phyloP scores from a whole-genome alignment of 2,888 invertebrate species.

The Theretra japonica region DNA sequence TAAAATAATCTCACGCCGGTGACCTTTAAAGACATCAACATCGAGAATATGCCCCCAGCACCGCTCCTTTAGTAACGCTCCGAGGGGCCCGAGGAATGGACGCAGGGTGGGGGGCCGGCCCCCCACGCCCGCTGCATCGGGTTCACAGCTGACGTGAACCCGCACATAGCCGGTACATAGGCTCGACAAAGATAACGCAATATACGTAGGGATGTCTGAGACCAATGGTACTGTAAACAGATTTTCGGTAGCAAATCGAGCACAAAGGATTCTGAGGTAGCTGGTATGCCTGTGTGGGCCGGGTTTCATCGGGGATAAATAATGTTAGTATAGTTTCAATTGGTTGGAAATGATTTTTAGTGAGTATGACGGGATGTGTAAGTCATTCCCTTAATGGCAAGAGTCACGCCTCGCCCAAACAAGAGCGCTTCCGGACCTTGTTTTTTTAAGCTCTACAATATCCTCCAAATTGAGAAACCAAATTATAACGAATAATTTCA shows the following conservation, averaged over 20 bases:
- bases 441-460: too few species aligned
- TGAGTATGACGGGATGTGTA: too few species aligned
- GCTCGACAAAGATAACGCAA: constrained; percentile 47
- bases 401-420: too few species aligned
- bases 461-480: too few species aligned
- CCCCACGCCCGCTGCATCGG: constrained; percentile 51
- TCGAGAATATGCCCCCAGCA: constrained; percentile 26
- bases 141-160: constrained; percentile 52
- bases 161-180: constrained; percentile 40
- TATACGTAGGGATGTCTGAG: constrained; percentile 8
- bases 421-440: too few species aligned
- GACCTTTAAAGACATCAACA: constrained; percentile 17
- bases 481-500: too few species aligned
- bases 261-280: not conserved
- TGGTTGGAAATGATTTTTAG: not conserved
- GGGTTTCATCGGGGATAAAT: not conserved
- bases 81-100: constrained; percentile 60
- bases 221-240: constrained; percentile 13
- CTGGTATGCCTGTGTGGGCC: not conserved
- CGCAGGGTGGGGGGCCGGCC: constrained; percentile 37
- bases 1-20: not conserved
- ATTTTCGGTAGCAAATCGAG: constrained; percentile 8
- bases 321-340: not conserved
- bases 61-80: constrained; percentile 56
- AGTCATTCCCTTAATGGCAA: too few species aligned